Base-by-base conservation (phyloP, 2,113 vertebrate genomes). In the Podarcis muralis region DNA sequence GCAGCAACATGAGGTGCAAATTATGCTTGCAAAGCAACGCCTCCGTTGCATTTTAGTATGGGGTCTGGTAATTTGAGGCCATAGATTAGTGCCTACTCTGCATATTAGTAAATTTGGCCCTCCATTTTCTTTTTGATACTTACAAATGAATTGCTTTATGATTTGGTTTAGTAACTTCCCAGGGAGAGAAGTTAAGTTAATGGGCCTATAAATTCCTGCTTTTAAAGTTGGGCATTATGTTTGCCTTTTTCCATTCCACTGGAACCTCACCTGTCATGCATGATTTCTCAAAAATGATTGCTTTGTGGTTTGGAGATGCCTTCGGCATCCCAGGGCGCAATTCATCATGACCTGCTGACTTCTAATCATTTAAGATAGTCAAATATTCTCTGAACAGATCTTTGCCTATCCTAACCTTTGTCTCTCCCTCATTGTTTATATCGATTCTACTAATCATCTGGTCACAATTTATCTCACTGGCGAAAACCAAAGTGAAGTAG, bases 331-430 rank as follows among this genome's bases (percentile, higher is more conserved):
- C 30, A 20, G 16, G 43, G 43, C 3, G 68, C n/a, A 22, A 72
- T 84, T 84, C 68, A 53, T 84, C 69, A 72, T 18, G 20, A 72
- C 83, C 83, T 22, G 43, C 30, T 30, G 66, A 25, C 16, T 71
- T 32, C 83, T 66, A 32, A 32, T 71, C 82, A 84, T 84, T 84
- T 69, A 53, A 84, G 68, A 43, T 13, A 84, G 40, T 72, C 83
- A 71, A 53, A 84, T 72, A 84, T 32, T 72, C 83, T 72, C n/a
- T 57, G 83, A 72, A 53, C 30, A 23, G 30, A 53, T 84, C 27
- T 84, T 84, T 84, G 8, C 66, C 27, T 53, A 53, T n/a, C 43
- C 30, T 57, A 53, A 53, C 68, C 83, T 84, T 72, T 72, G 83
- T 43, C 59, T 43, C 43, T 57, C 30, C 9, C 8, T 32, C 43